Evolutionary conservation across 2,888 invertebrate genomes (phyloP), one percentile per base, ranked within the genome.

Genomic region (Ferrisia virgata): DNA sequence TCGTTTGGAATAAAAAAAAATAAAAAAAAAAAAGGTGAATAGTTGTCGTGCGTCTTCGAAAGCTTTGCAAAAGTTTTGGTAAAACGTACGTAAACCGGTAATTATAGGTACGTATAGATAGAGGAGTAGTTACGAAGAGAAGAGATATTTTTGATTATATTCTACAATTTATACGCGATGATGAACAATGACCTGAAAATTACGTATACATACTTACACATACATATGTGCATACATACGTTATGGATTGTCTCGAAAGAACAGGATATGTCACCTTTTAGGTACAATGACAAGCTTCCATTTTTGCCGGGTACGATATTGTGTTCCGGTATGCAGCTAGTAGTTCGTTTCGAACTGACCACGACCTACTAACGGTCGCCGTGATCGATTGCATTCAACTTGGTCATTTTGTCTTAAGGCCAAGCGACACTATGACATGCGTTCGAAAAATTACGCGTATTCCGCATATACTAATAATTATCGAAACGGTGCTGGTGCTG

Each of bases 261-360:
- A 47, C 79, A 79, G 79, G 79, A 79, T 79, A 47, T 47, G 79
- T 79, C 79, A 79, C 79, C 43, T 79, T 47, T 40, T 79, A 31
- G 25, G 43, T 47, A 47, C 47, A 40, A 40, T 79, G 79, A 79
- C 79, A 31, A 79, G 79, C 79, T 31, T 47, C 43, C 47, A 79
- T 79, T 53, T 47, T 79, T 43, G 79, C 79, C 36, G 15, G n/a
- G 76, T 5, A 22, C 79, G 18, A 39, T 13, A 25, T 39, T 39
- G 79, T 79, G 43, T 79, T 47, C 79, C 31, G 43, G 43, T 79
- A 47, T 47, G 79, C 53, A 79, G 79, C 79, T 43, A 40, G 33
- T 31, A 39, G 18, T 25, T 22, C 22, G 15, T 25, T 25, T 28
- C 25, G 79, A 40, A 79, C 40, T 79, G 79, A 39, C 79, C 43